Evolutionary conservation across 2,113 vertebrate genomes (phyloP).

Genomic region (Halichoerus grypus): DNA sequence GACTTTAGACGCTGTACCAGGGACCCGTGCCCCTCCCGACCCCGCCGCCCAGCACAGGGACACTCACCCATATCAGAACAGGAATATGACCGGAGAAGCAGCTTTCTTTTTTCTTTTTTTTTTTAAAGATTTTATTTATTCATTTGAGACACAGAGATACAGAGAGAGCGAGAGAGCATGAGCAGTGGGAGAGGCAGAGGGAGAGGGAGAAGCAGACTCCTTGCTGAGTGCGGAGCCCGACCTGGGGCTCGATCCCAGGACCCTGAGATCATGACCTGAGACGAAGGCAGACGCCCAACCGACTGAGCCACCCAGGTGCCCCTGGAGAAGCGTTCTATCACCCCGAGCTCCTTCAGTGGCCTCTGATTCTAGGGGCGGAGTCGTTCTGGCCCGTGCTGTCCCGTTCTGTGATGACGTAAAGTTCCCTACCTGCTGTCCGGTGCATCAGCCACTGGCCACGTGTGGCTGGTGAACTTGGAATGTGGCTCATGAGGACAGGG

Average conservation of each 20-base stretch:
- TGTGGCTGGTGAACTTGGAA: background rate
- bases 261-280: background rate
- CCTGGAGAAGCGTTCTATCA: background rate
- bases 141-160: no score
- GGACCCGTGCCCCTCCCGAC: fast-evolving
- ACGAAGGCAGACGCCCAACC: background rate
- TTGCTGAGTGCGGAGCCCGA: background rate
- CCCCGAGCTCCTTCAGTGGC: background rate
- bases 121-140: background rate
- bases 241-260: background rate
- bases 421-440: fast-evolving
- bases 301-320: background rate
- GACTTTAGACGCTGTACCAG: no score
- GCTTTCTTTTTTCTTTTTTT: no score
- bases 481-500: background rate
- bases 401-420: fast-evolving
- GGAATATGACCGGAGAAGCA: background rate
- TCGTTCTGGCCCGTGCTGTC: fast-evolving
- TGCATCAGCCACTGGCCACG: background rate
- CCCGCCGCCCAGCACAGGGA: background rate
- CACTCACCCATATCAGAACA: constrained; percentile 11
- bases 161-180: background rate
- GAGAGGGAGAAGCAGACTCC: background rate
- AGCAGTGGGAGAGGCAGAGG: background rate
- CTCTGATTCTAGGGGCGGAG: background rate